Base-by-base conservation (phyloP, 2,888 invertebrate genomes). In the Cheilosia vernalis region DNA sequence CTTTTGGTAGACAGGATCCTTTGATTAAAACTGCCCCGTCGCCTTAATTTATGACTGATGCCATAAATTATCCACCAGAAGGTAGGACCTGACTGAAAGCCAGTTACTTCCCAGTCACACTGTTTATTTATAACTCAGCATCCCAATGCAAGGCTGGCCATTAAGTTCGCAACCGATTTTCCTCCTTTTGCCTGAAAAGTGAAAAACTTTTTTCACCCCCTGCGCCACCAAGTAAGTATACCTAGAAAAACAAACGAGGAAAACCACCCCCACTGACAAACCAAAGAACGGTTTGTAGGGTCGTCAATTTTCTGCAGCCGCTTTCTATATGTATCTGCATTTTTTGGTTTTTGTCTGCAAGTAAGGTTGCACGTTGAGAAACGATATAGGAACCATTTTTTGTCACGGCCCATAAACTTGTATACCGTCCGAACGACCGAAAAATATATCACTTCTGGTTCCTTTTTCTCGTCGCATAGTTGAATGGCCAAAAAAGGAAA, bases 351-450 rank as follows among this genome's bases (percentile, higher is more conserved):
- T 10, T 15, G 21, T 2, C 17, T 27, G 19, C 15, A 24, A 42
- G 13, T 24, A 70, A 67, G 58, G 53, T 74, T 66, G 70, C 66
- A 76, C 70, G 85, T 81, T 81, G 85, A 85, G 81, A 72, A 85
- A 85, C 85, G 85, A 81, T 85, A 72, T 72, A 72, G 85, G 72
- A 67, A 66, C 66, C 81, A 72, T 77, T 81, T 85, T 81, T 85
- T 85, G 81, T 85, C 85, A 85, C 76, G 85, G 85, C 61, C 85
- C 85, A 85, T 81, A 85, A 85, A 85, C 85, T 81, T 77, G 85
- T 67, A 85, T 76, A 77, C 76, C 70, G 81, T 55, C 85, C 81
- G 66, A 81, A 56, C 66, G 81, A 70, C 85, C 81, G 56, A 77
- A 85, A 85, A 81, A 85, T 85, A 81, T 85, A 85, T 85, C 85